Base-by-base conservation (phyloP, 2,888 invertebrate genomes). In the Zelleria hepariella region DNA sequence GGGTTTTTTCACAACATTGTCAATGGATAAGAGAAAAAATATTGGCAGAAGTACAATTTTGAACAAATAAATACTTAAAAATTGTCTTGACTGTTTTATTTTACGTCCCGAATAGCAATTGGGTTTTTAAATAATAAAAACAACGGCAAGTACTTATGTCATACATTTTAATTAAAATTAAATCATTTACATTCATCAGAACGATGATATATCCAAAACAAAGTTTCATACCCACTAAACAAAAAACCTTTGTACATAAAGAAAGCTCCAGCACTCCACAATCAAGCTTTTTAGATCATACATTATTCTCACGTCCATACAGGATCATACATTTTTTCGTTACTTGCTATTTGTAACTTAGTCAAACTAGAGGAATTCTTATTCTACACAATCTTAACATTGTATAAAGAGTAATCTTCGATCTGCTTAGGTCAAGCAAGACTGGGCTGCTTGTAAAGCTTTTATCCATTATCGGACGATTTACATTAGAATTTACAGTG, bases 21-120 rank as follows among this genome's bases (percentile, higher is more conserved):
- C 79, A 74, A 54, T 56, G 73, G 70, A 67, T 67, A 69, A 66
- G 70, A 32, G 32, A 32, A 32, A 32, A 69, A 65, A 70, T 68
- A 70, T 76, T 78, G 82, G 73, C 76, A 78, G 76, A 75, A 72
- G 69, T 70, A 71, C 71, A 74, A 71, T 75, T 82, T 84, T 80
- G 77, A 78, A 76, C 65, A 74, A 83, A 80, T 83, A 68, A 80
- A 83, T n/a, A 15, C 5, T 54, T 0, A 24, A 26, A 54, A 54
- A 6, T 0, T 18, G 5, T 2, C 8, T 10, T 15, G 10, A 2
- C 8, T n/a, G 20, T 51, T 51, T 51, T 42, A 7, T 32, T 42
- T 42, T 42, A 51, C 6, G n/a, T n/a, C n/a, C n/a, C n/a, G n/a
- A n/a, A n/a, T n/a, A n/a, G n/a, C n/a, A n/a, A n/a, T n/a, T n/a